phyloP scores from a whole-genome alignment of 2,888 invertebrate genomes.

The Mythimna lalbum region DNA sequence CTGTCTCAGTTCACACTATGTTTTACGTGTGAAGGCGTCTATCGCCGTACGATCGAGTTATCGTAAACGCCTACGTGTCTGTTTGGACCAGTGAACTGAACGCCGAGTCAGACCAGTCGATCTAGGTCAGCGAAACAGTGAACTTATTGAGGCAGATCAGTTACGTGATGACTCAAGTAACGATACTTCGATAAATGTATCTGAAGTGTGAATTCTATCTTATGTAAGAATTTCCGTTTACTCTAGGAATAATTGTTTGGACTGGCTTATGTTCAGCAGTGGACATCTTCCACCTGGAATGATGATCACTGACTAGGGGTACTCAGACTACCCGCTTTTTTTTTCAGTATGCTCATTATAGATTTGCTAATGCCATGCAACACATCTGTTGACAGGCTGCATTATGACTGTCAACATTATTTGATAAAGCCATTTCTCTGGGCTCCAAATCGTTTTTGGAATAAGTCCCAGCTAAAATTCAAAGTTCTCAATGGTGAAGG shows the following conservation, averaged over 20 bases:
- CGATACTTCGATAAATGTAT: slow-evolving; percentile 7
- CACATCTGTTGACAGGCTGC: neutral
- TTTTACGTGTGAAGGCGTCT: neutral
- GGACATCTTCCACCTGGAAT: neutral
- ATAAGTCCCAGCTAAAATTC: neutral
- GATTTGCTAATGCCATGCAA: neutral
- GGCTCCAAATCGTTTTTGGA: slow-evolving; percentile 14
- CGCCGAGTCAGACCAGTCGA: slow-evolving; percentile 18
- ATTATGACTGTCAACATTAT: neutral
- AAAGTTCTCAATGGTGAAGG: no score
- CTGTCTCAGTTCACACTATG: neutral
- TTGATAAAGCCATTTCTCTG: neutral
- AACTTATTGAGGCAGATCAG: slow-evolving; percentile 47
- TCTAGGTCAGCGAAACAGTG: slow-evolving; percentile 37
- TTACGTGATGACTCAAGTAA: slow-evolving; percentile 21
- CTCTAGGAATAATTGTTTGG: neutral
- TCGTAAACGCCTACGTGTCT: neutral
- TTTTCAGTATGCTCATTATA: neutral
- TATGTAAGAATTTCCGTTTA: slow-evolving; percentile 1
- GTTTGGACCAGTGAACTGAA: slow-evolving; percentile 4
- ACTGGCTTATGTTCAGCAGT: neutral
- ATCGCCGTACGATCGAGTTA: slow-evolving; percentile 12
- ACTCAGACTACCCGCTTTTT: slow-evolving; percentile 10
- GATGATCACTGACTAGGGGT: neutral
- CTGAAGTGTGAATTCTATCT: slow-evolving; percentile 6